Evolutionary conservation across 1,140 invertebrate genomes (phyloP).

Genomic region (Zelostemma sp.): DNA sequence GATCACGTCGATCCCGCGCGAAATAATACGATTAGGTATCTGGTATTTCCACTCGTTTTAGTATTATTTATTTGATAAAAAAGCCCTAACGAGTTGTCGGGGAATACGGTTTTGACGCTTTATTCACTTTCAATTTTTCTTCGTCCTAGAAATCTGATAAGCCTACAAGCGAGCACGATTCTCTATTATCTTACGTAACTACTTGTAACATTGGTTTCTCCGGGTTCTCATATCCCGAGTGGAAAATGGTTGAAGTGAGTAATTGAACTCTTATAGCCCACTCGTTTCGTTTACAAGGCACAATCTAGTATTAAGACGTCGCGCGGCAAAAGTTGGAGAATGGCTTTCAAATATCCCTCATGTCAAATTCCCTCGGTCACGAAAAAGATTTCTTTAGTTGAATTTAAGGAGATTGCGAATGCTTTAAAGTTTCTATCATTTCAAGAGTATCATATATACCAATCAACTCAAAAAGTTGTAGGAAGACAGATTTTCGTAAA

Average conservation of each 20-base stretch:
- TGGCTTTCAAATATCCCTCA: constrained; percentile 1
- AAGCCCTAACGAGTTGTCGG: no score
- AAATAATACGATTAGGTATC: constrained; percentile 60
- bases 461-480: no score
- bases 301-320: background rate
- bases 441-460: no score
- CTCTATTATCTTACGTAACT: background rate
- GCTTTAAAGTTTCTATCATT: no score
- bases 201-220: background rate
- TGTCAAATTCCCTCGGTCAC: background rate
- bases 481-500: no score
- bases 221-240: background rate
- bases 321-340: background rate
- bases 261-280: constrained; percentile 2
- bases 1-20: constrained; percentile 41
- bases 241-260: background rate
- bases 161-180: background rate
- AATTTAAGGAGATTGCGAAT: no score
- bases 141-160: background rate
- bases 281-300: background rate
- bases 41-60: constrained; percentile 35
- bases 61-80: constrained; percentile 29
- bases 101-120: background rate
- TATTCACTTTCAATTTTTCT: background rate
- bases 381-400: background rate